Evolutionary conservation across 2,888 invertebrate genomes (phyloP).

Genomic region (Parnassius orleans): DNA sequence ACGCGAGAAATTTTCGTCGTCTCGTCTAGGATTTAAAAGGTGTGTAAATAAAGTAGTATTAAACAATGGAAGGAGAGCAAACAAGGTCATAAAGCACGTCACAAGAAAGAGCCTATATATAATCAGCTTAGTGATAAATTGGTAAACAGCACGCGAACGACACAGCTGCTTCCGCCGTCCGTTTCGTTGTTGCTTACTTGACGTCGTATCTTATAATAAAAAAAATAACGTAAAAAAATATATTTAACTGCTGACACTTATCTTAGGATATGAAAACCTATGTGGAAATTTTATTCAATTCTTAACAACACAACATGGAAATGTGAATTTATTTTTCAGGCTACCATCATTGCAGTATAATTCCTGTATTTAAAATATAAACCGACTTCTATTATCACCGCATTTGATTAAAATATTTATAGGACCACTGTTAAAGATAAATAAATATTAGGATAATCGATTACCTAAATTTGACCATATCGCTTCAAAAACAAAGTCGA

Average conservation of each 20-base stretch:
- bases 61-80: slow-evolving; percentile 66
- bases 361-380: too few species aligned
- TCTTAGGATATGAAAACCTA: neutral
- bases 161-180: slow-evolving; percentile 71
- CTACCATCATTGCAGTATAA: too few species aligned
- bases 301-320: too few species aligned
- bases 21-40: slow-evolving; percentile 55
- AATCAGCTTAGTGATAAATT: slow-evolving; percentile 81
- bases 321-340: too few species aligned
- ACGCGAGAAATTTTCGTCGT: slow-evolving; percentile 28
- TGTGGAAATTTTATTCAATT: too few species aligned
- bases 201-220: slow-evolving; percentile 24
- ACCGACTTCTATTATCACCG: too few species aligned
- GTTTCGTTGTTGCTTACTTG: slow-evolving; percentile 31
- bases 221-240: slow-evolving; percentile 13
- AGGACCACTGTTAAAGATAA: too few species aligned
- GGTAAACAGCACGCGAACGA: slow-evolving; percentile 78
- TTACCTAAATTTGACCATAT: too few species aligned
- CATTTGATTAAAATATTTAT: too few species aligned
- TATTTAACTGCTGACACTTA: neutral
- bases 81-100: slow-evolving; percentile 76
- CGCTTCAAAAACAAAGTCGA: too few species aligned
- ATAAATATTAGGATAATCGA: too few species aligned
- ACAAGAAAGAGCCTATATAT: slow-evolving; percentile 74
- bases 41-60: slow-evolving; percentile 67